Conservation (phyloP, 2,888 invertebrate species). For the Copidosoma aretas region DNA sequence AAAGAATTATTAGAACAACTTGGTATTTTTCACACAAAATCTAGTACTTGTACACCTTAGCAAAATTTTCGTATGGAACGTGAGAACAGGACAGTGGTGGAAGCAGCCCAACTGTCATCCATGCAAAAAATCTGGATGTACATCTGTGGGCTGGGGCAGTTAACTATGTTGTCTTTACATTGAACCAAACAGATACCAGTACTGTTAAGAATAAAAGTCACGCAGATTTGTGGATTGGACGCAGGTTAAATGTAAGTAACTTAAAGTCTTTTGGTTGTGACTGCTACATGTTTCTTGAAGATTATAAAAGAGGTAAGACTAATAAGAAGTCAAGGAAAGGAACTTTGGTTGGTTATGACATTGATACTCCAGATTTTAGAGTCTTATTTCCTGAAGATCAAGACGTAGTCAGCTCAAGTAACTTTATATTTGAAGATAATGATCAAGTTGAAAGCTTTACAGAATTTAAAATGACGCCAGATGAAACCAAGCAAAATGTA, state of each 20-base stretch:
- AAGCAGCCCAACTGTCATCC: slow-evolving; percentile 47
- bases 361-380: slow-evolving; percentile 32
- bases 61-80: slow-evolving; percentile 52
- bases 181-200: slow-evolving; percentile 28
- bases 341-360: slow-evolving; percentile 40
- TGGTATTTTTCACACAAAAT: slow-evolving; percentile 38
- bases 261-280: slow-evolving; percentile 30
- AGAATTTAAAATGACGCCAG: neutral
- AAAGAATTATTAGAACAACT: slow-evolving; percentile 47
- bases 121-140: slow-evolving; percentile 10
- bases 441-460: neutral
- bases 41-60: slow-evolving; percentile 49
- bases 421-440: slow-evolving; percentile 34
- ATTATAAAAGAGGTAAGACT: slow-evolving; percentile 35
- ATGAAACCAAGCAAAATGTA: neutral
- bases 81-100: slow-evolving; percentile 52
- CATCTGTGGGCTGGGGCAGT: slow-evolving; percentile 7
- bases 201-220: slow-evolving; percentile 26
- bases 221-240: slow-evolving; percentile 38
- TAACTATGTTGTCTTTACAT: too few species aligned
- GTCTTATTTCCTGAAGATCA: slow-evolving; percentile 22
- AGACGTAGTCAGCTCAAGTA: slow-evolving; percentile 30
- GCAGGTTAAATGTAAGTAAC: slow-evolving; percentile 21
- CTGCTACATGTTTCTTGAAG: slow-evolving; percentile 31
- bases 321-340: slow-evolving; percentile 32